Conservation (phyloP, 23 tunicate species). For the Botrylloides violaceus region DNA sequence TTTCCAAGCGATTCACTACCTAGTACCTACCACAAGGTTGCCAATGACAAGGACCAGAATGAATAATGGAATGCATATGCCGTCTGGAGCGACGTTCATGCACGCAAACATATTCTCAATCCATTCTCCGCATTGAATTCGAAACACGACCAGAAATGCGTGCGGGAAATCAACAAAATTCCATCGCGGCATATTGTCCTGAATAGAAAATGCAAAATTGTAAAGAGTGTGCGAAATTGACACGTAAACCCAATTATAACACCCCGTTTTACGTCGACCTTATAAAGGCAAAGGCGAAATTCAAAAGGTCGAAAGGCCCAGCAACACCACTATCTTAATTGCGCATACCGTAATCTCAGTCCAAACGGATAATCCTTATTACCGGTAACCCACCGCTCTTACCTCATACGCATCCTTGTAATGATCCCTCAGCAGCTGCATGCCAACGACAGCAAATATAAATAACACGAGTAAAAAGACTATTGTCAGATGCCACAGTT, state of each 20-base stretch:
- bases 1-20: no score
- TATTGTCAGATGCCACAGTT: slow-evolving; percentile 82
- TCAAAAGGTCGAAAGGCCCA: not conserved
- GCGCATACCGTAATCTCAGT: no score
- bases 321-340: no score
- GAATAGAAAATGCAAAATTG: not conserved
- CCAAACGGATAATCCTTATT: no score
- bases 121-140: slow-evolving; percentile 99
- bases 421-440: slow-evolving; percentile 75
- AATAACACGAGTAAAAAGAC: slow-evolving; percentile 91
- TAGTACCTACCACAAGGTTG: slow-evolving; percentile 82
- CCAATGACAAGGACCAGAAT: slow-evolving; percentile 84
- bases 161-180: slow-evolving; percentile 87
- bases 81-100: slow-evolving; percentile 53
- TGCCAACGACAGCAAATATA: slow-evolving; percentile 98
- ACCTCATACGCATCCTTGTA: slow-evolving; percentile 43
- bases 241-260: no score
- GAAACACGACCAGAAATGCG: slow-evolving; percentile 92
- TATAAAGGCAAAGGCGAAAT: not conserved
- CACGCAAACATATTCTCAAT: slow-evolving; percentile 95
- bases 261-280: no score
- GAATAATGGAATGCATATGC: slow-evolving; percentile 86
- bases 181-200: slow-evolving; percentile 77
- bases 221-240: not conserved
- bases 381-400: no score